Conservation (phyloP, 64 coral and sea anemone genomes). For the Montipora foliosa region DNA sequence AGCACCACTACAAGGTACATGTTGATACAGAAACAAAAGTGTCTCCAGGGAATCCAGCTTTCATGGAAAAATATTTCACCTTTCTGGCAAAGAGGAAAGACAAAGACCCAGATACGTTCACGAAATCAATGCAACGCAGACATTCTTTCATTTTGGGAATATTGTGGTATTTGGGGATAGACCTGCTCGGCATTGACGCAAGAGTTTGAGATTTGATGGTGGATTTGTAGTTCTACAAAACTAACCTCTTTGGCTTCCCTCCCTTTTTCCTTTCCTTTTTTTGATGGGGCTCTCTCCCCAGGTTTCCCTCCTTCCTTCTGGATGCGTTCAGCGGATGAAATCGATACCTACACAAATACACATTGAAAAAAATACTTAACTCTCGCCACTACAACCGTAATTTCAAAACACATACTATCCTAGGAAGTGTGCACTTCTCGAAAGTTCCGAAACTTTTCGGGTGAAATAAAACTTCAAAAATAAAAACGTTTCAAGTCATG, state of each 20-base stretch:
- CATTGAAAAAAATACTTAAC: not conserved
- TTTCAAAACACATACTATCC: no score
- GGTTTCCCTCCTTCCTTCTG: constrained; percentile 86
- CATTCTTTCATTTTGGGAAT: no score
- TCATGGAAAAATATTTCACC: not conserved
- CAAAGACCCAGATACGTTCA: not conserved
- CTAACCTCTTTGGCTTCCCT: constrained; percentile 81
- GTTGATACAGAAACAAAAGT: not conserved
- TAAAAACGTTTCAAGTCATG: no score
- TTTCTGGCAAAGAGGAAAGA: not conserved
- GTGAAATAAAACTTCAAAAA: no score
- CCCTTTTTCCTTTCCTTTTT: constrained; percentile 86
- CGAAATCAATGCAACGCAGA: not conserved
- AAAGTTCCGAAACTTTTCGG: no score
- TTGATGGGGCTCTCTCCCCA: constrained; percentile 78
- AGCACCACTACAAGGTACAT: no score
- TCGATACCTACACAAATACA: constrained; percentile 70
- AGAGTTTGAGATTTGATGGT: not conserved
- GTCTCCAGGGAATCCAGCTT: not conserved
- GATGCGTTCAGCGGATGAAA: constrained; percentile 84
- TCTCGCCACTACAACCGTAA: not conserved
- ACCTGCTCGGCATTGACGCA: not conserved
- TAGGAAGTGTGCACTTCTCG: no score
- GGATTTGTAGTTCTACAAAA: no score
- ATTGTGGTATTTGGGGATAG: no score